Base-by-base conservation (phyloP, 2,113 vertebrate genomes). In the Chaetops frenatus region DNA sequence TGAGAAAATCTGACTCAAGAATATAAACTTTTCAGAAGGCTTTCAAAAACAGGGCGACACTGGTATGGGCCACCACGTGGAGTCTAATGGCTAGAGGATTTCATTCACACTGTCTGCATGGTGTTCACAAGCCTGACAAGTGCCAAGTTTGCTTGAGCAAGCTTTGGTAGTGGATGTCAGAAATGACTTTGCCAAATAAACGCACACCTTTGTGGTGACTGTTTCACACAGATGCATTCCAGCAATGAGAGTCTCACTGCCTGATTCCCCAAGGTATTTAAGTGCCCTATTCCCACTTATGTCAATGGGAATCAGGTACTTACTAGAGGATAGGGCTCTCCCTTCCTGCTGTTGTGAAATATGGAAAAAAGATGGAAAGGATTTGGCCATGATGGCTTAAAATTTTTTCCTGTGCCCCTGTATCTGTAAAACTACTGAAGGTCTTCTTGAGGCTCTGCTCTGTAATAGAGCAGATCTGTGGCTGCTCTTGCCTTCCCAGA, bases 31-130 rank as follows among this genome's bases (percentile, higher is more conserved):
- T n/a, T n/a, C n/a, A n/a, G n/a, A n/a, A n/a, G n/a, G n/a, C n/a
- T n/a, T n/a, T n/a, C n/a, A n/a, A n/a, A n/a, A n/a, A n/a, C n/a
- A n/a, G n/a, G n/a, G n/a, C n/a, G n/a, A n/a, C n/a, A n/a, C n/a
- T n/a, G n/a, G 16, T 64, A 17, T 71, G 38, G 15, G 27, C 15
- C 18, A n/a, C 36, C 13, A 50, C 0, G 0, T 51, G 53, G 27
- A 64, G 23, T 79, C 73, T 36, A 54, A 47, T n/a, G 15, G 40
- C 35, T 40, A 47, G 17, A 74, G n/a, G 24, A 48, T 85, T 90
- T 91, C 40, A 58, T 38, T 58, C 56, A 61, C 10, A 13, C 10
- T 44, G 6, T 84, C 58, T 77, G 28, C 13, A 42, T 27, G 53
- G 15, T 65, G n/a, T 44, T 93, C 47, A 31, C 36, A 79, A 61